Evolutionary conservation across 2,888 invertebrate genomes (phyloP).

Genomic region (Heliconius sara): DNA sequence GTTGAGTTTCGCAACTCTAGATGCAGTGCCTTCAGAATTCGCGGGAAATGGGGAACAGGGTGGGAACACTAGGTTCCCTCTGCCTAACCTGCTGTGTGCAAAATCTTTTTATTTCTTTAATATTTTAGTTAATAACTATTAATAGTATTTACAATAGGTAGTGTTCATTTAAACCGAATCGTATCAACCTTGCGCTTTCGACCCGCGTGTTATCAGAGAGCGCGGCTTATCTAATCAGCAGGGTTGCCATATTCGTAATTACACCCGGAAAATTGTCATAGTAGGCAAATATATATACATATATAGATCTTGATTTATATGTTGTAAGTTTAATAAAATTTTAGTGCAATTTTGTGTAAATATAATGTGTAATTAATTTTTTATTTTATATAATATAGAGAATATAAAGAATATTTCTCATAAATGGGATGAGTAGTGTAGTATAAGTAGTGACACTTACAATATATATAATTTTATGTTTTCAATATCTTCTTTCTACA

Average conservation of each 20-base stretch:
- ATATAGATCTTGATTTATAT: neutral
- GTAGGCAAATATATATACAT: neutral
- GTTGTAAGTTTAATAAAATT: neutral
- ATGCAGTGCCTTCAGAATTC: neutral
- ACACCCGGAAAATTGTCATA: constrained; percentile 23
- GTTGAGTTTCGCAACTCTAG: too few relatives aligned
- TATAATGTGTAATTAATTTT: neutral
- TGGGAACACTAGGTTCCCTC: neutral
- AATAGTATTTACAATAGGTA: neutral
- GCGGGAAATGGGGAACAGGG: neutral
- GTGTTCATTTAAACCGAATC: constrained; percentile 21
- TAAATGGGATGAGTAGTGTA: too few relatives aligned
- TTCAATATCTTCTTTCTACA: too few relatives aligned
- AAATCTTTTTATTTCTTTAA: neutral
- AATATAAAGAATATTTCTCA: too few relatives aligned
- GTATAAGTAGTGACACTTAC: too few relatives aligned
- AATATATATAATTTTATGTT: too few relatives aligned
- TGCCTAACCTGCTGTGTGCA: neutral
- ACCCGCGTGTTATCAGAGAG: constrained; percentile 44
- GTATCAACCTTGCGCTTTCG: constrained; percentile 45
- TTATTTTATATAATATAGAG: too few relatives aligned
- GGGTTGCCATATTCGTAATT: constrained; percentile 30
- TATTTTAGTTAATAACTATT: neutral
- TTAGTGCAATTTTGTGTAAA: neutral
- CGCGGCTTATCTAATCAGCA: constrained; percentile 45